Percentiles rank a stretch among this genome's conserved stretches.
Evolutionary conservation across 2,888 invertebrate genomes (phyloP).

Genomic region (Gasteruption jaculator): DNA sequence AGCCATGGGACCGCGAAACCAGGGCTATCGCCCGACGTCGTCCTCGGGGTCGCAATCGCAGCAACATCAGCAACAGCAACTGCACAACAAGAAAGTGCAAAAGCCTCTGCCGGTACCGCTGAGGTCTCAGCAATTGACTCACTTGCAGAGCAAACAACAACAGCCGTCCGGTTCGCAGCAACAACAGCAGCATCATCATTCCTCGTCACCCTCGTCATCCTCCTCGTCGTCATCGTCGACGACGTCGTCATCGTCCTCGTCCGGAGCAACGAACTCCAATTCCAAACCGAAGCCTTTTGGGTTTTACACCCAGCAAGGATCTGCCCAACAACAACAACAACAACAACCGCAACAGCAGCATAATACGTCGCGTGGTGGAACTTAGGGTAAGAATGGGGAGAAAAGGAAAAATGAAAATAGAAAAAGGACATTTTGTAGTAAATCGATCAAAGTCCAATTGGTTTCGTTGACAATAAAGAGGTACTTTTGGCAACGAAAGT

Average conservation of each 20-base stretch:
- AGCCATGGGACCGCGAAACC: slow-evolving; percentile 63
- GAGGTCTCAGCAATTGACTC: slow-evolving; percentile 41
- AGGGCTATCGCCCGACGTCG: slow-evolving; percentile 57
- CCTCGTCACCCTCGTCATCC: slow-evolving; percentile 19
- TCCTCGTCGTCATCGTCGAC: slow-evolving; percentile 22
- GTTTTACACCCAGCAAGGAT: slow-evolving; percentile 44
- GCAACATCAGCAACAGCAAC: slow-evolving; percentile 22
- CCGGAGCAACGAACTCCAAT: slow-evolving; percentile 20
- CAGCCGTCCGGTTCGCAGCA: slow-evolving; percentile 24
- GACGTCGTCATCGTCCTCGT: slow-evolving; percentile 21
- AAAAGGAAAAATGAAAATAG: too few species aligned
- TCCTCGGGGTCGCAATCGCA: slow-evolving; percentile 9
- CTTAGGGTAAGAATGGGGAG: too few species aligned
- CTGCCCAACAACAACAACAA: slow-evolving; percentile 24
- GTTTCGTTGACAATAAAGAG: too few species aligned
- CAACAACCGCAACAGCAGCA: too few species aligned
- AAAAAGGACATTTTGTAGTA: too few species aligned
- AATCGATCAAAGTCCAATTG: too few species aligned
- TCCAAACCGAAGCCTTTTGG: slow-evolving; percentile 42
- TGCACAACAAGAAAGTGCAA: slow-evolving; percentile 37
- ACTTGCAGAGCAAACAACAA: slow-evolving; percentile 23
- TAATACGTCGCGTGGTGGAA: too few species aligned
- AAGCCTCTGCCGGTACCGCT: slow-evolving; percentile 45
- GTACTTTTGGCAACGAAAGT: too few species aligned
- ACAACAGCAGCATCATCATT: slow-evolving; percentile 10